phyloP scores from a whole-genome alignment of 2,797 vertebrate species.

The Emydoidea blandingii region DNA sequence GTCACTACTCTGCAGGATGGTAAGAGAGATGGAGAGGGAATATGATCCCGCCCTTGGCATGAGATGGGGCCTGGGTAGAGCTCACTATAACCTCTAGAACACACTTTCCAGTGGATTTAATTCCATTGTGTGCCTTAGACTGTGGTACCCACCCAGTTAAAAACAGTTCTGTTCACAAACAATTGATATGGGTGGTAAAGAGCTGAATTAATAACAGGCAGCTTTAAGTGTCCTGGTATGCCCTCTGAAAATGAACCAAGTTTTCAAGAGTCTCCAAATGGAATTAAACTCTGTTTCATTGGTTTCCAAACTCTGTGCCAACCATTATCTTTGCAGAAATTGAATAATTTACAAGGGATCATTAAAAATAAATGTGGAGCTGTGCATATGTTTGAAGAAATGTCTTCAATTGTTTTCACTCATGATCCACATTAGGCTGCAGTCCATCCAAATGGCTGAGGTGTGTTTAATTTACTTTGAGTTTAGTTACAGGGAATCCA shows the following conservation, averaged over 20 bases:
- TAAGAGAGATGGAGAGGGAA: conserved; percentile 66
- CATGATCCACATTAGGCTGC: conserved; percentile 21
- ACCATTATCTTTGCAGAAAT: conserved; percentile 77
- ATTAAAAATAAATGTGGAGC: conserved; percentile 77
- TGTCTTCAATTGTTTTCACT: conserved; percentile 70
- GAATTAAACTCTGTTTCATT: conserved; percentile 71
- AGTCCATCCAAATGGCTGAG: conserved; percentile 41
- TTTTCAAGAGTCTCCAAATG: conserved; percentile 69
- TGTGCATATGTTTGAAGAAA: conserved; percentile 63
- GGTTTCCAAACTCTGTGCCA: conserved; percentile 72
- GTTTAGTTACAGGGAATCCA: not conserved
- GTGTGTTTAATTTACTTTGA: conserved; percentile 40
- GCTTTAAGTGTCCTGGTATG: conserved; percentile 26
- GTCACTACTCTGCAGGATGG: conserved; percentile 89
- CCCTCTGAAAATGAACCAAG: conserved; percentile 66
- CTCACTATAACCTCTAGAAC: fast-evolving
- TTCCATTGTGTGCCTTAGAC: not conserved
- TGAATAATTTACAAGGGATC: conserved; percentile 77
- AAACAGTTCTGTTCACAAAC: not conserved
- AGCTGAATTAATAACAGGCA: conserved; percentile 36
- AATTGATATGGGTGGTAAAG: conserved; percentile 28
- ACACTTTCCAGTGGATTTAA: not conserved
- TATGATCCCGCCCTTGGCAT: fast-evolving
- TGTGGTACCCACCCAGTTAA: not conserved
- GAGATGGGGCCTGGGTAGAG: fast-evolving